These are phyloP conservation scores for Sapajus apella DNA, from an alignment of 2,113 vertebrate species.

Conservation along the genomic window DNA sequence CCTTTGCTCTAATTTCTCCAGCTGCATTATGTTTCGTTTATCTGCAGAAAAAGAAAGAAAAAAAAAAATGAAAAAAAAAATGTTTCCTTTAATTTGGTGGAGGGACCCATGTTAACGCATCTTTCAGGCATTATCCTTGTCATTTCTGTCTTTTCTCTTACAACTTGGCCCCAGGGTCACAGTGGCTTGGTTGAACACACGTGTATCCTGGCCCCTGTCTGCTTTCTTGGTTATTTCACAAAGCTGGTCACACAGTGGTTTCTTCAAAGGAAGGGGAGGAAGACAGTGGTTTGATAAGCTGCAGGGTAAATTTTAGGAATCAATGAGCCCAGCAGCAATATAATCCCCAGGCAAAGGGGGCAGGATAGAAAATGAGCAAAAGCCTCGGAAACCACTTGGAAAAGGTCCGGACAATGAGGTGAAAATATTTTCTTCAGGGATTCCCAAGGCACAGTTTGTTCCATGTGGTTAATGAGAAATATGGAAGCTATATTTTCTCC, in stretches of 20 bases:
- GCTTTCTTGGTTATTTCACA: slow-evolving; percentile 68
- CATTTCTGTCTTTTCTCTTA: slow-evolving; percentile 75
- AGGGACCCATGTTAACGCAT: slow-evolving; percentile 22
- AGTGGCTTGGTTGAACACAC: slow-evolving; percentile 9
- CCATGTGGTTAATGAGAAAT: background rate
- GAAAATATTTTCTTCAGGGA: slow-evolving; percentile 29
- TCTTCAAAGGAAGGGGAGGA: slow-evolving; percentile 22
- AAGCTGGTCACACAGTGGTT: slow-evolving; percentile 62
- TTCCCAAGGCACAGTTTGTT: background rate
- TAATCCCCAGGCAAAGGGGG: slow-evolving; percentile 25
- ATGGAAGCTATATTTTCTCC: background rate
- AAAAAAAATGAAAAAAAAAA: background rate
- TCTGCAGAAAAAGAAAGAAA: slow-evolving; percentile 55
- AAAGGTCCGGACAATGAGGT: background rate
- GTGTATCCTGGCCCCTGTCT: slow-evolving; percentile 57
- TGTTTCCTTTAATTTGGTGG: slow-evolving; percentile 64
- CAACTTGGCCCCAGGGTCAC: slow-evolving; percentile 43
- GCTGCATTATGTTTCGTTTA: slow-evolving; percentile 79
- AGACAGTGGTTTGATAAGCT: background rate
- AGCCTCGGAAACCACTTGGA: background rate
- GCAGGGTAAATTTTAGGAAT: slow-evolving; percentile 13
- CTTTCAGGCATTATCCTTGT: slow-evolving; percentile 70
- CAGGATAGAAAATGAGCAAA: background rate
- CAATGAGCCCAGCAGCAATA: background rate
- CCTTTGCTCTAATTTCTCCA: slow-evolving; percentile 83